phyloP scores from a whole-genome alignment of 2,888 invertebrate genomes.

The Nowickia ferox region DNA sequence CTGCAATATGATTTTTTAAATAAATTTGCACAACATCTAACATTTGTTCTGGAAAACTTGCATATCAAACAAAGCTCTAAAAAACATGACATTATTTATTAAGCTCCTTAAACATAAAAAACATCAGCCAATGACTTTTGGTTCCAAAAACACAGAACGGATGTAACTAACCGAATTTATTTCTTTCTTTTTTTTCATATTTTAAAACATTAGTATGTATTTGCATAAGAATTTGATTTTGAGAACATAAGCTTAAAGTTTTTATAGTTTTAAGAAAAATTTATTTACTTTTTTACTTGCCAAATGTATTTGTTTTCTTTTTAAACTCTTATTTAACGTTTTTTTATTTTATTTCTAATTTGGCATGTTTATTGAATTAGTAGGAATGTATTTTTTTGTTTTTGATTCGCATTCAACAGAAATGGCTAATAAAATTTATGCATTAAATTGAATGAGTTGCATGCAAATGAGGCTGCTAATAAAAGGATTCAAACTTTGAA shows the following conservation, averaged over 20 bases:
- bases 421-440: slow-evolving; percentile 33
- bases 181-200: background rate
- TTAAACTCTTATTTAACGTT: background rate
- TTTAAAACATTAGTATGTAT: slow-evolving; percentile 17
- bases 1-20: no score
- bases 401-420: background rate
- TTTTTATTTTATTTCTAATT: background rate
- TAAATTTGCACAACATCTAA: no score
- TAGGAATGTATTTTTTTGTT: slow-evolving; percentile 6
- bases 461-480: slow-evolving; percentile 55
- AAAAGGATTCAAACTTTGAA: slow-evolving; percentile 47
- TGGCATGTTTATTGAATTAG: slow-evolving; percentile 42
- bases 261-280: background rate
- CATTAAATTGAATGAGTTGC: slow-evolving; percentile 64
- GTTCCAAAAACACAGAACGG: background rate
- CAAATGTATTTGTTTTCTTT: slow-evolving; percentile 17
- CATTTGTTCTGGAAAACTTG: no score
- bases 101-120: no score
- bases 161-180: background rate
- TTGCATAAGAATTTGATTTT: slow-evolving; percentile 1
- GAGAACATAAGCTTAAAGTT: background rate
- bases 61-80: no score
- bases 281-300: slow-evolving; percentile 1
- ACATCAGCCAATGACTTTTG: no score
- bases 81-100: background rate